Evolutionary conservation across 92 coral and sea anemone species (phyloP).

Genomic region (Zoanthus sansibaricus): DNA sequence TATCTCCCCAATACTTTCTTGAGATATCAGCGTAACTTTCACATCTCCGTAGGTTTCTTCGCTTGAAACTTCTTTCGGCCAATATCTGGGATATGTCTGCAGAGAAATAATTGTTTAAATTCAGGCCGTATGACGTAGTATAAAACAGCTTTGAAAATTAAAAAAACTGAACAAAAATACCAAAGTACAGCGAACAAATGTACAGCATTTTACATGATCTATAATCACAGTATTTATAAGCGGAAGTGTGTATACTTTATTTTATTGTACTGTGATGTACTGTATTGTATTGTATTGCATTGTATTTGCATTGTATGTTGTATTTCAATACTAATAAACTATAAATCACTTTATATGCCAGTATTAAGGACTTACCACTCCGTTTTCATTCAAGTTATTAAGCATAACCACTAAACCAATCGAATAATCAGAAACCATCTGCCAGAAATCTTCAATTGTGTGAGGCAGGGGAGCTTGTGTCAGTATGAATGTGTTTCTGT

Average conservation of each 20-base stretch:
- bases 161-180: no score
- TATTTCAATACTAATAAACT: neutral
- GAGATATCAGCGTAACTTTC: slow-evolving; percentile 19
- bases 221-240: no score
- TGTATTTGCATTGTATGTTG: neutral
- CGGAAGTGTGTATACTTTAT: no score
- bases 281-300: neutral
- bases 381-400: slow-evolving; percentile 60
- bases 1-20: slow-evolving; percentile 47
- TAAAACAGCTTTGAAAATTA: no score
- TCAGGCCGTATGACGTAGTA: no score
- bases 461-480: slow-evolving; percentile 75
- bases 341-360: no score
- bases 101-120: neutral
- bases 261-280: no score
- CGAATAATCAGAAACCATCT: slow-evolving; percentile 70
- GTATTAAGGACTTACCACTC: slow-evolving; percentile 17
- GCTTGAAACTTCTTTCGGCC: slow-evolving; percentile 36
- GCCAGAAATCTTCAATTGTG: slow-evolving; percentile 79
- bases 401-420: slow-evolving; percentile 82
- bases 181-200: no score
- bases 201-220: no score
- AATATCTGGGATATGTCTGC: slow-evolving; percentile 49
- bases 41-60: slow-evolving; percentile 48
- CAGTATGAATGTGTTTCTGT: slow-evolving; percentile 69